phyloP scores from a whole-genome alignment of 2,888 invertebrate genomes.

The Drosophila algonquin region DNA sequence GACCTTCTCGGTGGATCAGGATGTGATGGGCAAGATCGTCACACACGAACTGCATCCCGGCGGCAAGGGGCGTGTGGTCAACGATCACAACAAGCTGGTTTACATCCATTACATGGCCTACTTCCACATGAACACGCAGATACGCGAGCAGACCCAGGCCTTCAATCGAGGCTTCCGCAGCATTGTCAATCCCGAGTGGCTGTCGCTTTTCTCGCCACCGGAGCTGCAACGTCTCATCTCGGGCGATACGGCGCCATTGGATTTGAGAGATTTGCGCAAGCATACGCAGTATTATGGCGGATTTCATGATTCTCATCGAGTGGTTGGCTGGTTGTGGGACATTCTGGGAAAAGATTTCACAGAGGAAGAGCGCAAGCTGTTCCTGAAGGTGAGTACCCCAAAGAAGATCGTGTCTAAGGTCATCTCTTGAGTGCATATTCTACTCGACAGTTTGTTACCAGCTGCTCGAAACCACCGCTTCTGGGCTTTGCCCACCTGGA shows the following conservation, averaged over 20 bases:
- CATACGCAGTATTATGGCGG: slow-evolving; percentile 99
- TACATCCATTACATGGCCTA: slow-evolving; percentile 99
- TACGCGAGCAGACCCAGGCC: slow-evolving; percentile 97
- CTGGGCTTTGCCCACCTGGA: slow-evolving; percentile 98
- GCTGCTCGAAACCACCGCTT: slow-evolving; percentile 98
- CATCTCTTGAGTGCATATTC: background rate
- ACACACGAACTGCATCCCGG: slow-evolving; percentile 98
- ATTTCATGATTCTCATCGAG: slow-evolving; percentile 96
- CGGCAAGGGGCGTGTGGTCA: slow-evolving; percentile 95
- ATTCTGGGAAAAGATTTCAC: slow-evolving; percentile 97
- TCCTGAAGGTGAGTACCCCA: slow-evolving; percentile 90
- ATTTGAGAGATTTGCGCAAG: slow-evolving; percentile 92
- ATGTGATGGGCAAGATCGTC: slow-evolving; percentile 95
- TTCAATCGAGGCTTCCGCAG: slow-evolving; percentile 98
- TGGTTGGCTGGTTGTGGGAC: slow-evolving; percentile 99
- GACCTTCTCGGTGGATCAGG: slow-evolving; percentile 98
- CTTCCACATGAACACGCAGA: slow-evolving; percentile 99
- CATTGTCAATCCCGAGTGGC: slow-evolving; percentile 97
- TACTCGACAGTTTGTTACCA: slow-evolving; percentile 90
- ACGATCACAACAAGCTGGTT: slow-evolving; percentile 98
- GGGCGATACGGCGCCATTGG: slow-evolving; percentile 96
- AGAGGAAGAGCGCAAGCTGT: slow-evolving; percentile 95
- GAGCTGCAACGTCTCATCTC: slow-evolving; percentile 98
- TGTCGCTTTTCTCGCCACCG: slow-evolving; percentile 96
- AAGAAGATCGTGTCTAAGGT: background rate